phyloP scores from a whole-genome alignment of 2,797 vertebrate species.

The Peromyscus nudipes region DNA sequence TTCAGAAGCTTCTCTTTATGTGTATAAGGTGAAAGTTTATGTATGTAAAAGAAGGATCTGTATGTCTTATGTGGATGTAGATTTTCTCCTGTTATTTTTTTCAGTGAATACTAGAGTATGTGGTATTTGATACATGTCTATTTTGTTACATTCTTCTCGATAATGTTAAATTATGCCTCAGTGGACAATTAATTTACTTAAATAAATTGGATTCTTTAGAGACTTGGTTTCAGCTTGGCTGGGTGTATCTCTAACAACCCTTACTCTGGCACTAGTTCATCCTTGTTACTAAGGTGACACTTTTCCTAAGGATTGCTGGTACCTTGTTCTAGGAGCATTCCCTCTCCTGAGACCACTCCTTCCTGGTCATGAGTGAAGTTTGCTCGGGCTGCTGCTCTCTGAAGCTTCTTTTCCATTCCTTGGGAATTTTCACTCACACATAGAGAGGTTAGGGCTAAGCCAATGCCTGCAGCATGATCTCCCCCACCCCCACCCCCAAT shows the following conservation, averaged over 20 bases:
- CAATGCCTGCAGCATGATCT: not conserved
- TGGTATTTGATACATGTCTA: not conserved
- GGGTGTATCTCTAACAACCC: not conserved
- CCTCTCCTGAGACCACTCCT: not conserved
- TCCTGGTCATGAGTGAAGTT: not conserved
- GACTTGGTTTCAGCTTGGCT: not conserved
- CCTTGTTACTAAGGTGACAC: not conserved
- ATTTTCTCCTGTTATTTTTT: not conserved
- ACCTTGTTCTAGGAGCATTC: not conserved
- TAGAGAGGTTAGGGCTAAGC: not conserved
- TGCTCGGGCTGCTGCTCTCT: not conserved
- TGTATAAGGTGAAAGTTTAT: not conserved
- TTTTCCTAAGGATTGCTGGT: not conserved
- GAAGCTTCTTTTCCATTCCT: not conserved
- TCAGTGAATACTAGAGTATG: not conserved
- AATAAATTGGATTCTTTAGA: not conserved
- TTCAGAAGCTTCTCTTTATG: not conserved
- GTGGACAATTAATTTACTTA: not conserved
- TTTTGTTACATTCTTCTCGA: slow-evolving; percentile 4
- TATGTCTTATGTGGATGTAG: not conserved
- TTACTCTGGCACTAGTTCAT: not conserved
- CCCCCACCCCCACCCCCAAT: accelerated
- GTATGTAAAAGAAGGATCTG: not conserved
- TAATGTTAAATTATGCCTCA: not conserved
- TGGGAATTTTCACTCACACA: not conserved